Evolutionary conservation across 2,888 invertebrate genomes (phyloP), one percentile per base, ranked within the genome.

Genomic region (Abrostola triplasia): DNA sequence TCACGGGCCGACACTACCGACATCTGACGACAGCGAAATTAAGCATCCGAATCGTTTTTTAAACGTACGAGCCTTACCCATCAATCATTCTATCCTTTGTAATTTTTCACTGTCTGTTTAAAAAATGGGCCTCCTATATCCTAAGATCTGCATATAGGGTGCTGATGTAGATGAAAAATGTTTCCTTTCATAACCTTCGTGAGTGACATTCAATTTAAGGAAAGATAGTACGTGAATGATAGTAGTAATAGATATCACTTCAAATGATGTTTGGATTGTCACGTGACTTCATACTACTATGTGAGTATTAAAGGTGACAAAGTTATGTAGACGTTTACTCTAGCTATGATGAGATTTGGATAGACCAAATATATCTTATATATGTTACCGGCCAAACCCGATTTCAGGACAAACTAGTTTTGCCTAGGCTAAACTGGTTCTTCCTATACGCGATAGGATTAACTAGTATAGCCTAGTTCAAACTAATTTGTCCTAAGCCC

Each of bases 1-100:
- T 92, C 92, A 91, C 80, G 67, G 62, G 64, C 61, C 69, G 80
- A 71, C 85, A 73, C 64, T 77, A 79, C 82, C 73, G 88, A 89
- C 90, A 87, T 86, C 86, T 86, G 89, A 88, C 88, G 91, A 92
- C 90, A 90, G 85, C 87, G 87, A 92, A 92, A 91, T 92, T 92
- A 92, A 92, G 90, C 88, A 86, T 84, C 85, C 68, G 83, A 91
- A 92, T 90, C 88, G 91, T 85, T 91, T 91, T 91, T 91, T 91
- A 89, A 92, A 90, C 89, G 88, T 81, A 74, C 82, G 85, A 74
- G 68, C 78, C 70, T 42, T 61, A 73, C 60, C 84, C 88, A 93
- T 93, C 92, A 88, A 93, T 93, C 93, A 93, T 89, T 81, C 77
- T 55, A 81, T 83, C 85, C 81, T 82, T 80, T 78, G 88, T 85